Conservation (phyloP, 2,888 invertebrate species). For the Salpingus planirostris region DNA sequence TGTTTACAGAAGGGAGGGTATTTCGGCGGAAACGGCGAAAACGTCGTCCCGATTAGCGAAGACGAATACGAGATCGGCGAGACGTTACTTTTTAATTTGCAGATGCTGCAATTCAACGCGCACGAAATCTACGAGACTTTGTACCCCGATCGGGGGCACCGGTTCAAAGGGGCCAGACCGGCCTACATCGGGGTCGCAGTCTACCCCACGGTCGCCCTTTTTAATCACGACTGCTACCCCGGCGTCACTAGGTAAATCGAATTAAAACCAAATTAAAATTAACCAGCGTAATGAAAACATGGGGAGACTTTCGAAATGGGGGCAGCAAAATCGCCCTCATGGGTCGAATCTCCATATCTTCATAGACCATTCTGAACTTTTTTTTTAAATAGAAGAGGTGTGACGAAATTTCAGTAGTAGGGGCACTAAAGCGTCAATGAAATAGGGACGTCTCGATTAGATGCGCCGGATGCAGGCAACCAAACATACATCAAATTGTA, state of each 20-base stretch:
- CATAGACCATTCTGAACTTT: too few relatives aligned
- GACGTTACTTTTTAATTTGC: conserved; percentile 59
- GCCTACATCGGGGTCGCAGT: conserved; percentile 61
- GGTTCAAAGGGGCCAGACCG: conserved; percentile 45
- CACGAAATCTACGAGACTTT: conserved; percentile 72
- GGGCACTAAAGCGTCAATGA: too few relatives aligned
- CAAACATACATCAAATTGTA: too few relatives aligned
- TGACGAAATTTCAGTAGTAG: too few relatives aligned
- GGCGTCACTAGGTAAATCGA: conserved; percentile 59
- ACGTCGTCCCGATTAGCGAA: conserved; percentile 31
- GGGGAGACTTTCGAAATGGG: too few relatives aligned
- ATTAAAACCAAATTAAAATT: too few relatives aligned
- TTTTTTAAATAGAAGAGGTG: too few relatives aligned
- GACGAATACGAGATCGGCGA: conserved; percentile 54
- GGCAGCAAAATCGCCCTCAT: too few relatives aligned
- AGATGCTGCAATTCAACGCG: conserved; percentile 76
- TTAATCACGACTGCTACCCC: conserved; percentile 79
- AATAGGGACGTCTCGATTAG: too few relatives aligned
- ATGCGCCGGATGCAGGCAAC: too few relatives aligned
- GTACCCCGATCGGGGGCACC: conserved; percentile 43
- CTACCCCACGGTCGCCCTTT: conserved; percentile 67
- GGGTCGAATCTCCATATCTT: too few relatives aligned
- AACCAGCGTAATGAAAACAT: too few relatives aligned
- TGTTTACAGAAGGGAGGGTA: conserved; percentile 61
- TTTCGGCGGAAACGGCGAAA: conserved; percentile 40